Evolutionary conservation across 2,888 invertebrate genomes (phyloP), one percentile per base, ranked within the genome.

Genomic region (Thumatha senex): DNA sequence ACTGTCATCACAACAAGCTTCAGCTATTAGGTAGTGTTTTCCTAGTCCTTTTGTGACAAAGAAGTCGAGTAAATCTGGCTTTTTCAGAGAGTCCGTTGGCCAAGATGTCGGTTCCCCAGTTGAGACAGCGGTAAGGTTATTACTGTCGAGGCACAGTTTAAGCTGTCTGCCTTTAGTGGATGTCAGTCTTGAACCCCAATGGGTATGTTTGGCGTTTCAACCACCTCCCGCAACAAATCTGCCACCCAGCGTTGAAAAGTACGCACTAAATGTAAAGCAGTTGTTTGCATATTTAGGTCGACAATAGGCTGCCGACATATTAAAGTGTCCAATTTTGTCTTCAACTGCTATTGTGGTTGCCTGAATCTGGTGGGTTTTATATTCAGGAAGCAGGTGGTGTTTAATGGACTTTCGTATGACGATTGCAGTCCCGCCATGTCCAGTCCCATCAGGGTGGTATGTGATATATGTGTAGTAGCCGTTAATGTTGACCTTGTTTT

Each of bases 11-110:
- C 24, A 14, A 29, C 58, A 53, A 0, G 54, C 13, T 15, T 63
- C 54, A 2, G 38, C 0, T 14, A 52, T 51, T 1, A 52, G 0
- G 7, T 39, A 48, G 0, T 40, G 44, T 10, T 8, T 36, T 1
- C 45, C 30, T 2, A 52, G 40, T n/a, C 46, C 50, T 18, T 48
- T 58, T 4, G 14, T 35, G 1, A 66, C 14, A 13, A 60, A 67
- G 38, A 70, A 67, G 31, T 70, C 64, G 1, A 67, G 9, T 0
- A 66, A 33, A 34, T 70, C 63, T 0, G 64, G 61, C 0, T 41
- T 38, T 52, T 54, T 63, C 0, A 54, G 46, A 10, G 51, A 29
- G 31, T 67, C 12, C 52, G 63, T 48, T 54, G 50, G 50, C 50
- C 45, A 51, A 9, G 46, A 13, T 2, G 50, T 67, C 0, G 68